Evolutionary conservation across 2,888 invertebrate species (phyloP), one percentile per base, ranked within the genome.

Genomic region (Aporophyla nigra): DNA sequence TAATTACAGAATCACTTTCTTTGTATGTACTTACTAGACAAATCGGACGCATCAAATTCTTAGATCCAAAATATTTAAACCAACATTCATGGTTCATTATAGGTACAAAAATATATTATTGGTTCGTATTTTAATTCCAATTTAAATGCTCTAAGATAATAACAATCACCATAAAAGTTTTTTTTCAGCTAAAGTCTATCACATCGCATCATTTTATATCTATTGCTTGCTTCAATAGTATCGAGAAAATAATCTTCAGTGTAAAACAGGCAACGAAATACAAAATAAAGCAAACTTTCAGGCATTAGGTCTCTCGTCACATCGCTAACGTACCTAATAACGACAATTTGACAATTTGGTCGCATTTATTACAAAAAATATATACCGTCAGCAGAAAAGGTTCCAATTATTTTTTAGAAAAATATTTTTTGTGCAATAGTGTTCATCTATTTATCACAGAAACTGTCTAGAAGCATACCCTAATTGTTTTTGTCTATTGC

Each of bases 301-400:
- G 54, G 71, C 58, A 68, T 75, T 78, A 27, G n/a, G 74, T 78
- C 82, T 87, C 85, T 84, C 85, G 85, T 87, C 89, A 88, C 87
- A 87, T 82, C 82, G 71, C 68, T 79, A 82, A 87, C 84, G 43
- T 78, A 67, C n/a, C 54, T 74, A 76, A 78, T 14, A 67, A 73
- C 70, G 70, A 74, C 68, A 78, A 76, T 82, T 82, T 82, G 79
- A 83, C 84, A 86, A 72, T 76, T 83, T 78, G 77, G 84, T 89
- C 86, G 82, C 75, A 66, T 80, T 71, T 70, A 80, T 65, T 80
- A 80, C 62, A 72, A 79, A 85, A 86, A 51, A 56, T 51, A 51
- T 27, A 76, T 86, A 88, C 85, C 89, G 85, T 82, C 86, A 88
- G 85, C 87, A 88, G 78, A 87, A 88, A 70, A 80, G 24, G n/a